A percentile compares a stretch with the other conserved stretches of the same genome.
Conservation (phyloP, 1,140 invertebrate genomes). For the Procambarus clarkii region DNA sequence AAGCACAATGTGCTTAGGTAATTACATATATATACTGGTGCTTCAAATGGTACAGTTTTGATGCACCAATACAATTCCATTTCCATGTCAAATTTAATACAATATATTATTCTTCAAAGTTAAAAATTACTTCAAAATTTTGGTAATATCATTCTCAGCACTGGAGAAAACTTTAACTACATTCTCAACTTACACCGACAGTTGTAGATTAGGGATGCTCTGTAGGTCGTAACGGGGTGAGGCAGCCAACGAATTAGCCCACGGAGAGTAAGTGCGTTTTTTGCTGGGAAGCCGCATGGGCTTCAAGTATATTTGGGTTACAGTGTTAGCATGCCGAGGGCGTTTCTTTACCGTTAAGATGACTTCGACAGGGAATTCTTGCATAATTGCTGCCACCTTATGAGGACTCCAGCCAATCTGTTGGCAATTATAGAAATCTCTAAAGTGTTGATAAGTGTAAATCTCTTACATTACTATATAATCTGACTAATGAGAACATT, state of each 20-base stretch:
- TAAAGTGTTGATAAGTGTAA: neutral
- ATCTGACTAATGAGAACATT: too few relatives aligned
- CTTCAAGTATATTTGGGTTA: slow-evolving; percentile 80
- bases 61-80: too few relatives aligned
- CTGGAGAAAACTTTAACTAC: neutral
- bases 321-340: slow-evolving; percentile 88
- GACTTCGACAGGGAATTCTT: slow-evolving; percentile 86
- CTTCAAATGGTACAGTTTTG: too few relatives aligned
- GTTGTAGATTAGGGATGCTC: slow-evolving; percentile 62
- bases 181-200: slow-evolving; percentile 30
- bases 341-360: slow-evolving; percentile 89
- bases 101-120: too few relatives aligned
- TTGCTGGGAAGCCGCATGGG: slow-evolving; percentile 82
- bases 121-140: too few relatives aligned
- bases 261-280: slow-evolving; percentile 81
- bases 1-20: too few relatives aligned
- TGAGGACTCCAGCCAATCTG: slow-evolving; percentile 89
- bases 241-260: slow-evolving; percentile 83
- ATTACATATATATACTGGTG: too few relatives aligned
- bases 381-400: slow-evolving; percentile 85
- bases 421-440: neutral
- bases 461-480: too few relatives aligned
- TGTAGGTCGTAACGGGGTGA: slow-evolving; percentile 77
- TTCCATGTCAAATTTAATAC: too few relatives aligned
- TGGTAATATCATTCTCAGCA: too few relatives aligned